These are phyloP conservation scores for Priocnemis perturbator DNA, from an alignment of 2,888 invertebrate genomes.

Conservation along the genomic window DNA sequence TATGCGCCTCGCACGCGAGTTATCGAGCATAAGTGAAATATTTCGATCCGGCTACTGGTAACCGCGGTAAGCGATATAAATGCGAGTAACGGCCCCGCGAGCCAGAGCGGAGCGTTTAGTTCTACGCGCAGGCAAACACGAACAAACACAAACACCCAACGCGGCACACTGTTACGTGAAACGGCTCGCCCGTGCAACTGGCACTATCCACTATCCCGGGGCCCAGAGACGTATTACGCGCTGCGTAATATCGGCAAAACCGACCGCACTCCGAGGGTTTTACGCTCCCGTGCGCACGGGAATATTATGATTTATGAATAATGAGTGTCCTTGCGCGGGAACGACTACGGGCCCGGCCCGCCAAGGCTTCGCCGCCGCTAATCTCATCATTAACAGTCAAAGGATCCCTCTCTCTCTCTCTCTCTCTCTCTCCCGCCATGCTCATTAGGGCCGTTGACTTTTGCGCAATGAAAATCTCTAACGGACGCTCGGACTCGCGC, in stretches of 20 bases:
- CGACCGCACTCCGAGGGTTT: neutral
- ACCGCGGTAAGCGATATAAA: constrained; percentile 3
- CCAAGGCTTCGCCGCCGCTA: neutral
- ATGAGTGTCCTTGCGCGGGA: neutral
- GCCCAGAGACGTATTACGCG: neutral
- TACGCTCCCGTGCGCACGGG: neutral
- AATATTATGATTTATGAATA: constrained; percentile 1
- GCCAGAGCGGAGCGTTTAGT: neutral
- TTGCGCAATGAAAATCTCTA: neutral
- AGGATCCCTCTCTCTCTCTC: neutral
- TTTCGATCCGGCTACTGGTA: constrained; percentile 3
- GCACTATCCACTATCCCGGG: neutral
- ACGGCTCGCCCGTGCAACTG: neutral
- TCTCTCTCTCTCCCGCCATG: neutral
- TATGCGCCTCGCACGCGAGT: too few species aligned
- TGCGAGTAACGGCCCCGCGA: constrained; percentile 7
- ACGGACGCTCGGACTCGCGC: neutral
- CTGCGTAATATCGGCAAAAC: constrained; percentile 9
- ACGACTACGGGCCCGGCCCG: neutral
- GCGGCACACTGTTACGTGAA: neutral
- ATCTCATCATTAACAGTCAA: neutral
- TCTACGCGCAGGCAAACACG: neutral
- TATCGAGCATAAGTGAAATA: constrained; percentile 3
- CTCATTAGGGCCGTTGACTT: neutral
- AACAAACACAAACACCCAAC: neutral